These are phyloP conservation scores for Callitettix versicolor DNA, from an alignment of 1,140 invertebrate species.

Conservation along the genomic window DNA sequence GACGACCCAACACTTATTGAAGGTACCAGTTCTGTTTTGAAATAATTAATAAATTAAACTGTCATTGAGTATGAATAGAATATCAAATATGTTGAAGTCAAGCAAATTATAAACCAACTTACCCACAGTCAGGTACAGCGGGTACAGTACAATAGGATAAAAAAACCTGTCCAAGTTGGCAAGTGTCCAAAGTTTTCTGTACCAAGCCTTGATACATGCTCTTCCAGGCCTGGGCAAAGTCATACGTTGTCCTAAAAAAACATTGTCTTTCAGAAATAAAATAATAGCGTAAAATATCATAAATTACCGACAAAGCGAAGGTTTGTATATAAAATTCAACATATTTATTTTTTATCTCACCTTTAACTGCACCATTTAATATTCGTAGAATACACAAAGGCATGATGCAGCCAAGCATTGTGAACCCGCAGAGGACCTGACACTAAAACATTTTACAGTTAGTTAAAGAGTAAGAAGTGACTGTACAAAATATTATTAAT, in stretches of 20 bases:
- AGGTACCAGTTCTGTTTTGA: too few relatives aligned
- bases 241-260: slow-evolving; percentile 37
- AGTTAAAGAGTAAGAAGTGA: too few relatives aligned
- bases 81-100: too few relatives aligned
- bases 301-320: slow-evolving; percentile 9
- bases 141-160: slow-evolving; percentile 60
- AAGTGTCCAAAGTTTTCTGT: slow-evolving; percentile 62
- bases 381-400: slow-evolving; percentile 50
- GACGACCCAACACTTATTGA: too few relatives aligned
- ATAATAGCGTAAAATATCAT: not conserved
- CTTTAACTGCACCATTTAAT: slow-evolving; percentile 41
- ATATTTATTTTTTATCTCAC: slow-evolving; percentile 36
- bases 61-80: too few relatives aligned
- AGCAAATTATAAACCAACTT: too few relatives aligned
- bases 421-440: slow-evolving; percentile 51
- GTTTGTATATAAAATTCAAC: slow-evolving; percentile 6
- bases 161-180: slow-evolving; percentile 60
- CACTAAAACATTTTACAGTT: too few relatives aligned
- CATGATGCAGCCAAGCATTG: slow-evolving; percentile 47
- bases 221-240: slow-evolving; percentile 40
- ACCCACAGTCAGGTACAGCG: slow-evolving; percentile 55
- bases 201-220: slow-evolving; percentile 39
- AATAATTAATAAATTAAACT: too few relatives aligned
- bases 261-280: slow-evolving; percentile 3
- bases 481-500: too few relatives aligned